Evolutionary conservation across 2,113 vertebrate species (phyloP), one percentile per base, ranked within the genome.

Genomic region (Carettochelys insculpta): DNA sequence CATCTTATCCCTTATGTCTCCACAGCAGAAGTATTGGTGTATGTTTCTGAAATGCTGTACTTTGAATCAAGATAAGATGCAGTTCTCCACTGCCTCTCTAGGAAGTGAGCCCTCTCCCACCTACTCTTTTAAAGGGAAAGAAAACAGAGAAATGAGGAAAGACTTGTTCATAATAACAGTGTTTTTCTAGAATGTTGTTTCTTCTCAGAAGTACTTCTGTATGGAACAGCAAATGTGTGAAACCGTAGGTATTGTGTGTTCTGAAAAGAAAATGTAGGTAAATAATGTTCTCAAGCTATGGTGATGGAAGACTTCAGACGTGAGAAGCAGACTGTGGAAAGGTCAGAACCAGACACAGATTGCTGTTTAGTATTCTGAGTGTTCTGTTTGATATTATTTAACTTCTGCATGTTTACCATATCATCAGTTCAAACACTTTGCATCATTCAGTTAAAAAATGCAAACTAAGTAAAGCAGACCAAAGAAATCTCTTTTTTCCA

Each of bases 211-310:
- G 14, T 71, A 58, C n/a, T 53, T 92, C 79, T 95, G 5, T 7
- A 19, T 48, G 61, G 43, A 80, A 75, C 31, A 86, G 52, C 87
- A 54, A 77, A 77, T 82, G 11, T 86, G 19, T 87, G 91, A 89
- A 83, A 82, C 41, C 53, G 76, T 68, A 52, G 79, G 91, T 58
- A 58, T 13, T 76, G 48, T 79, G 5, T 89, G 22, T 87, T 48
- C 86, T 54, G 90, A 84, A 83, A 92, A 94, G 90, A 90, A 68
- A 90, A 51, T 3, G 87, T 90, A 83, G 68, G 82, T 58, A 56
- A 85, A 91, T 51, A 94, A 71, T 41, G 38, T 92, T 92, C 68
- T 95, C 88, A 11, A 73, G 68, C 38, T 43, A 65, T n/a, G 25
- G 13, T 7, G 6, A 41, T 11, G 25, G 24, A 58, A 61, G 58